Evolutionary conservation across 2,888 invertebrate genomes (phyloP), one percentile per base, ranked within the genome.

Genomic region (Leistus spinibarbis): DNA sequence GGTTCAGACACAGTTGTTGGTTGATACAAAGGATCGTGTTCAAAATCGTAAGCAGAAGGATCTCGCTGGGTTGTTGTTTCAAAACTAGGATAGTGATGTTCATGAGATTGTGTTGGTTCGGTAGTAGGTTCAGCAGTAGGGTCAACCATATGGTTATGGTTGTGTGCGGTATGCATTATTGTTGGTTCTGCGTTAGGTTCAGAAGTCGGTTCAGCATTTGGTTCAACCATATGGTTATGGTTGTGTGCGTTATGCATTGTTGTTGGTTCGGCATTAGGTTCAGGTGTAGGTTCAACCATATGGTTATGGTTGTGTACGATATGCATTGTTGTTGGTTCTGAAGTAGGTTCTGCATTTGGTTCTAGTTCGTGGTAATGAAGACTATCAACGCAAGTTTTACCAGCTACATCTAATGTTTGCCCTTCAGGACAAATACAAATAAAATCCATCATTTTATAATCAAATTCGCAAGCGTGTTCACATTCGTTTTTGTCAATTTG

Each of bases 381-480:
- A 7, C 27, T 22, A 19, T 54, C 40, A 22, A 84, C 78, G 77
- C 90, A 90, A 24, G 81, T 86, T 81, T 87, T 89, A 16, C 83
- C 85, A 79, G 85, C 85, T 13, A 78, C 78, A 82, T 85, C 85
- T 82, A 93, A 82, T 68, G 86, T 80, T 86, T 90, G 81, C 27
- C 89, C 89, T 54, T 85, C 83, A 9, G 90, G 90, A 82, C 94
- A 94, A 2, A 84, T 86, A 82, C 94, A 95, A 27, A 84, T 84
- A 81, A 94, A 93, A 66, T 90, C 88, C 73, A 91, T 87, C 22
- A 86, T 84, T 1, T 82, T 81, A 80, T 91, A 90, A 82, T 93
- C 90, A 80, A 92, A 94, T 69, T 86, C 85, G 82, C 94, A 95
- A 10, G 85, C 86, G 78, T 92, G 87, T 78, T 92, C 89, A 81